A percentile compares a stretch with the other conserved stretches of the same genome.
phyloP scores from a whole-genome alignment of 1,140 invertebrate species.

The Vollenhovia emeryi region DNA sequence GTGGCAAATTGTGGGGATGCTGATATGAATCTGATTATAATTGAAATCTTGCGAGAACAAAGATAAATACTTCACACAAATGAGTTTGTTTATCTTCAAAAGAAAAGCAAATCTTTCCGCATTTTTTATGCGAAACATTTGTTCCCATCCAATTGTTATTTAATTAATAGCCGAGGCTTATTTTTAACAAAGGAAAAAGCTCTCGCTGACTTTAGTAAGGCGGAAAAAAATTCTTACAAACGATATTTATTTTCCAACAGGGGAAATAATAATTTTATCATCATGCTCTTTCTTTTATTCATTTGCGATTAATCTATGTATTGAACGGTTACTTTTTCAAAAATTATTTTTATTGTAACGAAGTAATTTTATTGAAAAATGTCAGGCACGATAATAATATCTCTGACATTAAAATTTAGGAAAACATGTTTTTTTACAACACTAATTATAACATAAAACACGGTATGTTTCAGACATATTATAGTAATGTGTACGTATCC shows the following conservation, averaged over 20 bases:
- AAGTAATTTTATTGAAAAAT: slow-evolving; percentile 26
- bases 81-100: neutral
- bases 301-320: neutral
- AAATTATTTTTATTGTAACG: neutral
- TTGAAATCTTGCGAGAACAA: slow-evolving; percentile 18
- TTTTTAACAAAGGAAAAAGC: neutral
- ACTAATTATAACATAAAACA: neutral
- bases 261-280: neutral
- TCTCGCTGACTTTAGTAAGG: no score
- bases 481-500: neutral
- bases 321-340: neutral
- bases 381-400: slow-evolving; percentile 66
- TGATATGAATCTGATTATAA: slow-evolving; percentile 29
- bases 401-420: slow-evolving; percentile 61
- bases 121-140: neutral
- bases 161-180: neutral
- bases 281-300: neutral
- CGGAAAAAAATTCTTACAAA: no score
- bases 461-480: neutral
- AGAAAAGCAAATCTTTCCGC: neutral
- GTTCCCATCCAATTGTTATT: neutral
- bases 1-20: neutral
- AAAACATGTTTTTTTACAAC: neutral
- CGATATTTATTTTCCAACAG: neutral
- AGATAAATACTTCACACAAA: neutral